Evolutionary conservation across 2,113 vertebrate species (phyloP).

Genomic region (Pterocles burchelli): DNA sequence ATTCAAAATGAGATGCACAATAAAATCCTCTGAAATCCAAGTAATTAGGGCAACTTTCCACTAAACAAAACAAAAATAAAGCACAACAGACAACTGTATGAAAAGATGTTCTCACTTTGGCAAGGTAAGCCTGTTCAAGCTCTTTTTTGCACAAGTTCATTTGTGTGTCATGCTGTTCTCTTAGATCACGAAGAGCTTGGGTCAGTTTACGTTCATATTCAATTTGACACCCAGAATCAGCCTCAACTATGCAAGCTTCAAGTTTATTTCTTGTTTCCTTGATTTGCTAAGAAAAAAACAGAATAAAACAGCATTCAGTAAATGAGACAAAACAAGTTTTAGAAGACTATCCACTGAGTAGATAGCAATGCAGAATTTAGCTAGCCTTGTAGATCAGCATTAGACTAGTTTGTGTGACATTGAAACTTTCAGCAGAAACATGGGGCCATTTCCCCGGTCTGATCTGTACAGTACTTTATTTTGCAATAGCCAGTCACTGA

Average conservation of each 20-base stretch:
- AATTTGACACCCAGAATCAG: constrained; percentile 81
- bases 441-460: not conserved
- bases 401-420: not conserved
- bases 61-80: not conserved
- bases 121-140: constrained; percentile 81
- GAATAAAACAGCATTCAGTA: not conserved
- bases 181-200: constrained; percentile 83
- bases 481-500: not conserved
- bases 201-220: constrained; percentile 87
- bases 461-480: not conserved
- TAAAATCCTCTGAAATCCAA: not conserved
- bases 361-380: not conserved
- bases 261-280: constrained; percentile 83
- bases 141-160: constrained; percentile 85
- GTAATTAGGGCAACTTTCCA: not conserved
- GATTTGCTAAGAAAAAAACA: constrained; percentile 78
- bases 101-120: constrained; percentile 77
- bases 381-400: not conserved
- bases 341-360: fast-evolving
- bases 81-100: not conserved
- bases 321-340: not conserved
- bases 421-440: not conserved
- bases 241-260: constrained; percentile 82
- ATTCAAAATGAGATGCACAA: not conserved
- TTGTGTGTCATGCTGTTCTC: constrained; percentile 85